These are phyloP conservation scores for Pseudocheirus occidentalis DNA, from an alignment of 2,797 vertebrate genomes.

Conservation along the genomic window DNA sequence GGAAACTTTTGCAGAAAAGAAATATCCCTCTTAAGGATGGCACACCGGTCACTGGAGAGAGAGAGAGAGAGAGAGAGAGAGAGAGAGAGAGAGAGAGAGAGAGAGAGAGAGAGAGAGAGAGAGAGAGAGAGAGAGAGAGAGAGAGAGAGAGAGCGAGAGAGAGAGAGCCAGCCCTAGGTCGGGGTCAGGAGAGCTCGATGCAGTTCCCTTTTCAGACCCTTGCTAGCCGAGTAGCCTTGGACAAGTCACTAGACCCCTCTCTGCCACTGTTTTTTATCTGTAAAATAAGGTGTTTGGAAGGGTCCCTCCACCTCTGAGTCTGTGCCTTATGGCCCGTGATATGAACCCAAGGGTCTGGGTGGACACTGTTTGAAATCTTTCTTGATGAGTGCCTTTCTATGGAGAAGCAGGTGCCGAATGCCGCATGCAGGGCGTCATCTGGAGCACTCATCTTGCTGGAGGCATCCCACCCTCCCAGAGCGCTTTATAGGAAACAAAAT, in stretches of 20 bases:
- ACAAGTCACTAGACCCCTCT: neutral
- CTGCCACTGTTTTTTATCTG: neutral
- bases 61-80: neutral
- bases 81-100: neutral
- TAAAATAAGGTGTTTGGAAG: neutral
- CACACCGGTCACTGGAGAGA: neutral
- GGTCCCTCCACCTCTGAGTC: neutral
- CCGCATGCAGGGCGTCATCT: fast-evolving
- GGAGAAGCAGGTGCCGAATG: neutral
- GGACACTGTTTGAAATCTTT: neutral
- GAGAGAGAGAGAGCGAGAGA: neutral
- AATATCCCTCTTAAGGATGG: neutral
- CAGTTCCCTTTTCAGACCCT: neutral
- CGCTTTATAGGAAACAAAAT: neutral
- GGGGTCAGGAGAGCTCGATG: neutral
- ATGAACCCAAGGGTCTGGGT: neutral
- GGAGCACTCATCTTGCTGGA: fast-evolving
- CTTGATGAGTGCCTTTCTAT: neutral
- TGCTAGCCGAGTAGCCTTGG: neutral
- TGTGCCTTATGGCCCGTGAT: neutral
- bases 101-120: neutral
- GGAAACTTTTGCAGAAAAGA: neutral
- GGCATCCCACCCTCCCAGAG: neutral
- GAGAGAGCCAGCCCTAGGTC: neutral
- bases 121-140: neutral